phyloP scores from a whole-genome alignment of 1,140 invertebrate genomes.

The Cherax quadricarinatus region DNA sequence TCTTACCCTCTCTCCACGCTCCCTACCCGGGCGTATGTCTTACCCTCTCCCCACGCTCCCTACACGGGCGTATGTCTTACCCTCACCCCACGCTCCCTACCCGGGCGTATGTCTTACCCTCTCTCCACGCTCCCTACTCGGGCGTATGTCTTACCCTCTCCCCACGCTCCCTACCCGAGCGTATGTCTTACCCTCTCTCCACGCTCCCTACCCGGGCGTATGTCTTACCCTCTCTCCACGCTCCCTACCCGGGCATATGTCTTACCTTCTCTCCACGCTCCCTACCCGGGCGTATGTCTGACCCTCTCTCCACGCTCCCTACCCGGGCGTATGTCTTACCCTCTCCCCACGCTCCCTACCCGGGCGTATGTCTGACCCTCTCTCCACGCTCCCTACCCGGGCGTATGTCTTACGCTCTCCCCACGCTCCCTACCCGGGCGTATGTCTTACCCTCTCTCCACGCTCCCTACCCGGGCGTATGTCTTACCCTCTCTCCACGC shows the following conservation, averaged over 20 bases:
- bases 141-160: conserved; percentile 29
- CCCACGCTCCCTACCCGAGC: not conserved
- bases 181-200: too few relatives aligned
- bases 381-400: too few relatives aligned
- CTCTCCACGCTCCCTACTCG: too few relatives aligned
- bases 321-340: conserved; percentile 37
- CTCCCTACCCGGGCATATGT: conserved; percentile 26
- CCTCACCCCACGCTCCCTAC: not conserved
- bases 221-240: not conserved
- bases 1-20: not conserved
- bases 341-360: not conserved
- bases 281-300: too few relatives aligned
- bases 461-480: conserved; percentile 43
- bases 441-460: too few relatives aligned
- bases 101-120: too few relatives aligned
- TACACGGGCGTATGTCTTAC: conserved; percentile 21
- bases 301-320: too few relatives aligned
- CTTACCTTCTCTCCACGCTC: not conserved
- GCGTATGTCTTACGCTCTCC: conserved; percentile 28
- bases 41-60: too few relatives aligned
- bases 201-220: not conserved
- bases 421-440: not conserved
- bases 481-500: not conserved
- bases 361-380: too few relatives aligned
- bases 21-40: too few relatives aligned